phyloP scores from a whole-genome alignment of 2,888 invertebrate species.

The Lepeophtheirus nordmannii region DNA sequence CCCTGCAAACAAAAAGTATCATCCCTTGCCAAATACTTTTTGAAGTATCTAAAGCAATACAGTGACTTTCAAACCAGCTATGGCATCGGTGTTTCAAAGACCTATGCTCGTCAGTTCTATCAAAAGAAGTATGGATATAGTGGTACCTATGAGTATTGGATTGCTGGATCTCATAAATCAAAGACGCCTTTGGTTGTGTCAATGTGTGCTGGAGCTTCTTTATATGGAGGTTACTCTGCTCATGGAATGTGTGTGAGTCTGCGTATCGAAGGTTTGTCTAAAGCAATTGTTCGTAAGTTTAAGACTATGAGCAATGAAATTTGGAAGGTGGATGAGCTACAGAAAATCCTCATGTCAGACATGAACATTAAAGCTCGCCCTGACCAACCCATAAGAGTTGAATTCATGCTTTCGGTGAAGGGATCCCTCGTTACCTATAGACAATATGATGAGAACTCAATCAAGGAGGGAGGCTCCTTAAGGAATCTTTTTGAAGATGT shows the following conservation, averaged over 20 bases:
- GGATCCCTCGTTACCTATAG: slow-evolving; percentile 2
- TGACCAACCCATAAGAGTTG: slow-evolving; percentile 16
- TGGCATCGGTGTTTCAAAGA: slow-evolving; percentile 24
- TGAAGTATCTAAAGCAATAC: slow-evolving; percentile 22
- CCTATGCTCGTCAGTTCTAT: slow-evolving; percentile 16
- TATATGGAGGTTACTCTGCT: slow-evolving; percentile 10
- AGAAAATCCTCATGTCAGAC: neutral
- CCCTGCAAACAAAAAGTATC: slow-evolving; percentile 6
- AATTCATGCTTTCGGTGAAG: slow-evolving; percentile 12
- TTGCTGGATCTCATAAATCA: slow-evolving; percentile 11
- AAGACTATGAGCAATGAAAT: neutral
- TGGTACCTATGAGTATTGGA: neutral
- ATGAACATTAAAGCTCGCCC: slow-evolving; percentile 12
- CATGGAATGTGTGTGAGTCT: neutral
- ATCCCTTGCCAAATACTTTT: slow-evolving; percentile 12
- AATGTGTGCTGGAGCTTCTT: neutral
- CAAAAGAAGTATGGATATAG: slow-evolving; percentile 23
- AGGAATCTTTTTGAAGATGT: slow-evolving; percentile 5
- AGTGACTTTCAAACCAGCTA: slow-evolving; percentile 15
- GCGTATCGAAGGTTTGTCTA: slow-evolving; percentile 15
- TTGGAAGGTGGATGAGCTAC: slow-evolving; percentile 18
- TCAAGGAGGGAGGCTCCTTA: neutral
- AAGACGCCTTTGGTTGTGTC: slow-evolving; percentile 6
- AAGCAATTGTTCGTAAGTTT: slow-evolving; percentile 14
- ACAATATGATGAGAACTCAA: slow-evolving; percentile 3